Evolutionary conservation across 1,140 invertebrate species (phyloP).

Genomic region (Akabosia matsudoensis): DNA sequence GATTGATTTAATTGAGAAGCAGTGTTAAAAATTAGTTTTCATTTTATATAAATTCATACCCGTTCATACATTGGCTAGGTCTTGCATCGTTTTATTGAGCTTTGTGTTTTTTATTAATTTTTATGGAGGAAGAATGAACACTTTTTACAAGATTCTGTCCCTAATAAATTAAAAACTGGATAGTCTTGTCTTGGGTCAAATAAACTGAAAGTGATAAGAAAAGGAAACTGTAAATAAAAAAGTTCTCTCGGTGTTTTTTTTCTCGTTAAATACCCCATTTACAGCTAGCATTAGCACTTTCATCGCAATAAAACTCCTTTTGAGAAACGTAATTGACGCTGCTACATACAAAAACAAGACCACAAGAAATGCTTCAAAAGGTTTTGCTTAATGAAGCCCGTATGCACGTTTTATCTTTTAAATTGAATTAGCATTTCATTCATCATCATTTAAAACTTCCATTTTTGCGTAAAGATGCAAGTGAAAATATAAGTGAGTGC

Average conservation of each 20-base stretch:
- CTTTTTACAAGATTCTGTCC: neutral
- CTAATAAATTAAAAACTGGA: conserved; percentile 8
- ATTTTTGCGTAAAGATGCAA: neutral
- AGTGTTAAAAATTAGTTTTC: too few species aligned
- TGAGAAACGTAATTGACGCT: neutral
- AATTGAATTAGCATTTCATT: too few species aligned
- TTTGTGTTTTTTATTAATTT: neutral
- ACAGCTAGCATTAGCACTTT: conserved; percentile 4
- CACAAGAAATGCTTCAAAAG: neutral
- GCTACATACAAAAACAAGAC: neutral
- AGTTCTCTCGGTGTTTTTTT: neutral
- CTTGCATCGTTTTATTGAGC: too few species aligned
- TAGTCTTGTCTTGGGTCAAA: neutral
- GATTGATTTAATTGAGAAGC: too few species aligned
- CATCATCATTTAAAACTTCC: too few species aligned
- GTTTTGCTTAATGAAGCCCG: too few species aligned
- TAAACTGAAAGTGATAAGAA: neutral
- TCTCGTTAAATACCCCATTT: neutral
- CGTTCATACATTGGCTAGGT: too few species aligned
- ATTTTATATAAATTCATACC: too few species aligned
- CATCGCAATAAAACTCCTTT: conserved; percentile 3
- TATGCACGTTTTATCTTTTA: too few species aligned
- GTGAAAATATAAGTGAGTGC: neutral
- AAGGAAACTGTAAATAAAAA: conserved; percentile 5
- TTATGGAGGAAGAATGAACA: neutral